These are phyloP conservation scores for Zaprionus bogoriensis DNA, from an alignment of 2,888 invertebrate species.

Conservation along the genomic window DNA sequence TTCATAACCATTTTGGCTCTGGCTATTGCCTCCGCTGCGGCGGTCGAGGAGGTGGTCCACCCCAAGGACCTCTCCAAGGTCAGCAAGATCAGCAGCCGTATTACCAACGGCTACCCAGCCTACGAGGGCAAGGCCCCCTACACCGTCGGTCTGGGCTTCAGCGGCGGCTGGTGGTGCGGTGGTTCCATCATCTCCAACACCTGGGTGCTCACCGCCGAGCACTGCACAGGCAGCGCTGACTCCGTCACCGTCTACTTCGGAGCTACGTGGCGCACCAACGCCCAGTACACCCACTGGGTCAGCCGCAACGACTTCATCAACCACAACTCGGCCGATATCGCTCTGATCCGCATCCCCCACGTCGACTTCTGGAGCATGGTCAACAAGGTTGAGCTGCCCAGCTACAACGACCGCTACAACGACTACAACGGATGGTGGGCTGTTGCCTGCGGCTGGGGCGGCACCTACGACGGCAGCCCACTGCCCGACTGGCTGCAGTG, in stretches of 20 bases:
- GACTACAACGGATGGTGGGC: conserved; percentile 44
- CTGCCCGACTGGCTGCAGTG: conserved; percentile 76
- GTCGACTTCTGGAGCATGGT: conserved; percentile 55
- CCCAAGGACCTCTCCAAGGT: conserved; percentile 39
- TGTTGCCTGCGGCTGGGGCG: conserved; percentile 73
- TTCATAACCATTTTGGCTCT: conserved; percentile 49
- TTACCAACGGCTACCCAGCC: conserved; percentile 62
- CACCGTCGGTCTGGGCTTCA: conserved; percentile 70
- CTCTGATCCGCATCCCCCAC: conserved; percentile 61
- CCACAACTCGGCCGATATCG: conserved; percentile 34
- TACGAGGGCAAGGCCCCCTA: conserved; percentile 68
- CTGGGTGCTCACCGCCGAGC: conserved; percentile 64
- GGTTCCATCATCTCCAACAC: conserved; percentile 55
- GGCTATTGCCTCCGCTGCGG: conserved; percentile 45
- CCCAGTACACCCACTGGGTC: conserved; percentile 63
- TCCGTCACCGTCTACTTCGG: conserved; percentile 58
- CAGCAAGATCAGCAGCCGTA: conserved; percentile 48
- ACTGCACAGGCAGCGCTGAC: conserved; percentile 62
- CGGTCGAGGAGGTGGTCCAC: conserved; percentile 24
- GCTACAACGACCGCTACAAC: conserved; percentile 45
- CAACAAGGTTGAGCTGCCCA: conserved; percentile 49
- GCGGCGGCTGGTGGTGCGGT: conserved; percentile 65
- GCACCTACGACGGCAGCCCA: conserved; percentile 52
- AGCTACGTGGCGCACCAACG: conserved; percentile 59
- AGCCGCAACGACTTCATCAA: conserved; percentile 40